Evolutionary conservation across 2,888 invertebrate genomes (phyloP).

Genomic region (Drosophila flavopinicola): DNA sequence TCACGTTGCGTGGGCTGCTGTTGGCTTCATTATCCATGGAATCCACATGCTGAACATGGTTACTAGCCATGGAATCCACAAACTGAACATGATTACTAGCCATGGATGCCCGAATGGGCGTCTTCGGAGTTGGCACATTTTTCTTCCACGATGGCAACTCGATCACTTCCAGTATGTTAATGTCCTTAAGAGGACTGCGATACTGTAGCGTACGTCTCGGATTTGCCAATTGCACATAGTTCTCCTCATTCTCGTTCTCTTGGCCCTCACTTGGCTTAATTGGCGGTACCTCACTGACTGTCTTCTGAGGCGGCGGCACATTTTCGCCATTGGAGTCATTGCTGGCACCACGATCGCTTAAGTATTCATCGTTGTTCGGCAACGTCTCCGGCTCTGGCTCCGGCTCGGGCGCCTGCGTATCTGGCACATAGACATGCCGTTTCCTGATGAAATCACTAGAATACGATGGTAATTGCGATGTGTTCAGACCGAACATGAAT

Average conservation of each 20-base stretch:
- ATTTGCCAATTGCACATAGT: slow-evolving; percentile 71
- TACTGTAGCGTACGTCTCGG: slow-evolving; percentile 63
- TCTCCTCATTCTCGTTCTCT: slow-evolving; percentile 49
- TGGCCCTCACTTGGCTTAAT: slow-evolving; percentile 29
- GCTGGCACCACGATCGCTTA: slow-evolving; percentile 1
- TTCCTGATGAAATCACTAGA: slow-evolving; percentile 80
- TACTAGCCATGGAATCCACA: slow-evolving; percentile 1
- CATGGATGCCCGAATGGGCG: slow-evolving; percentile 4
- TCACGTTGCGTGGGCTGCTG: not conserved
- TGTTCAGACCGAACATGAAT: slow-evolving; percentile 78
- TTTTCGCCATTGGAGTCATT: slow-evolving; percentile 82
- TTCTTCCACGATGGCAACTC: slow-evolving; percentile 74
- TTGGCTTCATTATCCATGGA: slow-evolving; percentile 1
- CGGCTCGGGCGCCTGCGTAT: slow-evolving; percentile 1
- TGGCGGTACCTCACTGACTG: not conserved
- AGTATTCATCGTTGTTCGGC: not conserved
- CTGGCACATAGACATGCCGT: slow-evolving; percentile 61
- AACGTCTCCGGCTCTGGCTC: not conserved
- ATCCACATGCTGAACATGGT: slow-evolving; percentile 4
- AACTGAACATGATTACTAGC: slow-evolving; percentile 6
- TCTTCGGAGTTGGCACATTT: slow-evolving; percentile 30
- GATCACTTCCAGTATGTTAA: slow-evolving; percentile 81
- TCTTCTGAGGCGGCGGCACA: slow-evolving; percentile 59
- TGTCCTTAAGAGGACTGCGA: slow-evolving; percentile 79
- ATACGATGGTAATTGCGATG: slow-evolving; percentile 81